Percentiles rank a stretch among this genome's conserved stretches.
Conservation (phyloP, 2,888 invertebrate genomes). For the Philonicus albiceps region DNA sequence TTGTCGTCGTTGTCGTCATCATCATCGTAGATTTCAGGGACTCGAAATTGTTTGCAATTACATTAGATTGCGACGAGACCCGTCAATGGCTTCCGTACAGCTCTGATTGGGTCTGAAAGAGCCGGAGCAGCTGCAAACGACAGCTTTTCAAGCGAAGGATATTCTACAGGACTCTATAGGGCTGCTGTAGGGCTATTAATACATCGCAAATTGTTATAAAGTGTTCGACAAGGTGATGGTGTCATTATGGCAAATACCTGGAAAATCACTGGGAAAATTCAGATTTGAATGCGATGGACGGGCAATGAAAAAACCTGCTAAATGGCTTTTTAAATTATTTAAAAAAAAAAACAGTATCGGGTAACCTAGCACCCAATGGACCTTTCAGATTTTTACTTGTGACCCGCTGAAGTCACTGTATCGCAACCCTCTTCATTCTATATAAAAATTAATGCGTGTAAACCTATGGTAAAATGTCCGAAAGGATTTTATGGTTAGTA, state of each 20-base stretch:
- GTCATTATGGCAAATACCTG: background rate
- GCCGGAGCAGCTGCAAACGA: conserved; percentile 19
- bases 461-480: background rate
- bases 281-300: background rate
- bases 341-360: background rate
- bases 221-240: background rate
- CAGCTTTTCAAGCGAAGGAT: background rate
- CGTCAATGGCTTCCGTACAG: conserved; percentile 10
- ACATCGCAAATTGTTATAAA: background rate
- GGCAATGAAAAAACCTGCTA: background rate
- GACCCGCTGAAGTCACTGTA: background rate
- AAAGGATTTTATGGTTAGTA: background rate
- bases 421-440: background rate
- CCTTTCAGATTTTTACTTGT: background rate
- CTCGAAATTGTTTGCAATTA: conserved; percentile 25
- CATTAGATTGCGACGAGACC: conserved; percentile 12
- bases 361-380: background rate
- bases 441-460: background rate
- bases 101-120: conserved; percentile 12
- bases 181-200: background rate
- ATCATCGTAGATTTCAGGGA: background rate
- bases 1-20: background rate
- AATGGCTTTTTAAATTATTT: background rate
- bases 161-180: background rate
- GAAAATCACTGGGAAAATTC: background rate